A percentile compares a stretch with the other conserved stretches of the same genome.
phyloP scores from a whole-genome alignment of 2,797 vertebrate species.

The Brachyrhaphis roseni region DNA sequence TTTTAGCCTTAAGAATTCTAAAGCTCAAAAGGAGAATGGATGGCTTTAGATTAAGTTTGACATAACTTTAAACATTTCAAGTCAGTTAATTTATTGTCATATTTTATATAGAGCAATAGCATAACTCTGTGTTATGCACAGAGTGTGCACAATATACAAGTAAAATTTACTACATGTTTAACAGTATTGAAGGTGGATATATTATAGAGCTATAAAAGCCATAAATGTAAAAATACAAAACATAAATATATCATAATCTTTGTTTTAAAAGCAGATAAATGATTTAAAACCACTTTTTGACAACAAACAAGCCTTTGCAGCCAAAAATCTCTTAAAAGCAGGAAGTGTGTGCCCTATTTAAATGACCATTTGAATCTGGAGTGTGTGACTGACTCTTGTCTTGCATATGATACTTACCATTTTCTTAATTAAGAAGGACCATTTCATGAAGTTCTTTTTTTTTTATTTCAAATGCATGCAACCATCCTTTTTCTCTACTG shows the following conservation, averaged over 20 bases:
- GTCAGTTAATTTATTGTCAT: background rate
- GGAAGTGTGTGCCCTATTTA: background rate
- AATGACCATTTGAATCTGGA: background rate
- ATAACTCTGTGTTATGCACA: background rate
- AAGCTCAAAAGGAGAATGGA: background rate
- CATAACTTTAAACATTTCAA: background rate
- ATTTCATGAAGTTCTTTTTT: background rate
- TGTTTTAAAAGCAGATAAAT: background rate
- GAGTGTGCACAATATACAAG: background rate
- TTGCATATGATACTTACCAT: background rate
- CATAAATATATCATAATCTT: background rate
- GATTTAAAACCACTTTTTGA: background rate
- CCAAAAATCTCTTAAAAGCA: background rate
- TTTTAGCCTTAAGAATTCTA: background rate
- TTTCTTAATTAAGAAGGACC: background rate
- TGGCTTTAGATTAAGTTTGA: slow-evolving; percentile 4
- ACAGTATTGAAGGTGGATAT: background rate
- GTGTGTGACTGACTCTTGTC: background rate
- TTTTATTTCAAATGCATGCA: background rate
- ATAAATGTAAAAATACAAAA: background rate
- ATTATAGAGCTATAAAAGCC: background rate
- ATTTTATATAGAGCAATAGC: background rate
- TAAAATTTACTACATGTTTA: background rate
- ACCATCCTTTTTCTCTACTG: background rate
- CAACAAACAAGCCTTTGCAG: background rate